Percentiles rank a stretch among this genome's conserved stretches.
These are phyloP conservation scores for Neodiprion lecontei DNA, from an alignment of 1,140 invertebrate species.

Conservation along the genomic window DNA sequence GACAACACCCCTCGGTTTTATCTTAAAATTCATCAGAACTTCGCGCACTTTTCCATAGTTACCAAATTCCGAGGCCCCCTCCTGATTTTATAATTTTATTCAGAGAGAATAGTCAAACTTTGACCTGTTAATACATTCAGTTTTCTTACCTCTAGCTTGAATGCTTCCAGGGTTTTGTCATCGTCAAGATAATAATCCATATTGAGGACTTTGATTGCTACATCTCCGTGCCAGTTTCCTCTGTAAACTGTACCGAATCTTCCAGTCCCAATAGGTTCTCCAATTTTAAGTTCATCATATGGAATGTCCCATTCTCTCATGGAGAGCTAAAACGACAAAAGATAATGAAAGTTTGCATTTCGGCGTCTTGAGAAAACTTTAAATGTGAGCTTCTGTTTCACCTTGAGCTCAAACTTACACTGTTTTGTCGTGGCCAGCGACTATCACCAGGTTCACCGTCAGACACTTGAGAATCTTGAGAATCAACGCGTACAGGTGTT, in stretches of 20 bases:
- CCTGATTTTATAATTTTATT: neutral
- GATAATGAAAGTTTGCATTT: constrained; percentile 35
- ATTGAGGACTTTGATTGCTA: constrained; percentile 97
- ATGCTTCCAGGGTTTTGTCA: constrained; percentile 90
- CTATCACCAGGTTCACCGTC: constrained; percentile 68
- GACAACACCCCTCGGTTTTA: neutral
- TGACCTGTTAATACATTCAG: too few relatives aligned
- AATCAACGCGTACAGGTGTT: constrained; percentile 82
- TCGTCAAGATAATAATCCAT: constrained; percentile 90
- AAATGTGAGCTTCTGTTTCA: neutral
- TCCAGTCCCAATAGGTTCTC: constrained; percentile 88
- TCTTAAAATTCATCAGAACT: neutral
- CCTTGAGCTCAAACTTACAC: constrained; percentile 65
- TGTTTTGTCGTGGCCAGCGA: constrained; percentile 88
- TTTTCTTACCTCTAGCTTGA: constrained; percentile 83
- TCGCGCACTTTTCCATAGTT: neutral
- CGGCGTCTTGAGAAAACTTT: constrained; percentile 26
- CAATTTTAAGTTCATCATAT: constrained; percentile 88
- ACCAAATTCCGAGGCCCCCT: neutral
- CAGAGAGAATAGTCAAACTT: too few relatives aligned
- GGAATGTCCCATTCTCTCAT: constrained; percentile 98
- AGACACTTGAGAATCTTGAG: constrained; percentile 85
- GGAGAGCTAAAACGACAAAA: constrained; percentile 70
- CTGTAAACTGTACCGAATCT: constrained; percentile 94
- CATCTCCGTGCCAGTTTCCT: constrained; percentile 97